Conservation (phyloP, 2,797 vertebrate genomes). For the Spinibarbus caldwelli region DNA sequence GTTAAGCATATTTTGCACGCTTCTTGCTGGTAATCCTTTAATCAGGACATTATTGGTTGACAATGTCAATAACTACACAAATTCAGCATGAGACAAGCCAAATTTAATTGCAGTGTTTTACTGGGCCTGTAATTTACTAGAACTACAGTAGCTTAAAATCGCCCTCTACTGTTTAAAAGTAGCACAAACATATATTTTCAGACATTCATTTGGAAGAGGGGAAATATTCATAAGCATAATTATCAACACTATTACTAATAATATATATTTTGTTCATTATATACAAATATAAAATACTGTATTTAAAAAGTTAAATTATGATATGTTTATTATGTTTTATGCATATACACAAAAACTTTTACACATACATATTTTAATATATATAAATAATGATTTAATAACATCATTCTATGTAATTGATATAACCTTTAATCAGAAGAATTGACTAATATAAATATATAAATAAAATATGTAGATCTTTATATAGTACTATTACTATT, state of each 20-base stretch:
- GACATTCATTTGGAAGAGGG: background rate
- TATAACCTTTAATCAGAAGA: no score
- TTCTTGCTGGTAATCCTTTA: background rate
- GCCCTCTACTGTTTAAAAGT: conserved; percentile 3
- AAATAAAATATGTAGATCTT: background rate
- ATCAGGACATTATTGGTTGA: background rate
- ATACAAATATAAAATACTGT: no score
- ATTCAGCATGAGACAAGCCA: background rate
- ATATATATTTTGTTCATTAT: no score
- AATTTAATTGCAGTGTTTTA: background rate
- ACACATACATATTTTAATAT: no score
- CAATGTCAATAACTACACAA: background rate
- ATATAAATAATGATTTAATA: no score
- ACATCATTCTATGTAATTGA: no score
- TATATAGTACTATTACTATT: background rate
- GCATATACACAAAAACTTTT: no score
- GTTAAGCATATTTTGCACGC: background rate
- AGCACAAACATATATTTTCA: background rate
- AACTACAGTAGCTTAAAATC: background rate
- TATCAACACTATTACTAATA: no score
- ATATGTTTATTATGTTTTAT: no score
- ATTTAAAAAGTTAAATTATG: no score
- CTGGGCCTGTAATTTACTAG: background rate
- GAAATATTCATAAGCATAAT: no score
- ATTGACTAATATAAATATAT: background rate